Evolutionary conservation across 1,140 invertebrate species (phyloP).

Genomic region (Dysdera silvatica): DNA sequence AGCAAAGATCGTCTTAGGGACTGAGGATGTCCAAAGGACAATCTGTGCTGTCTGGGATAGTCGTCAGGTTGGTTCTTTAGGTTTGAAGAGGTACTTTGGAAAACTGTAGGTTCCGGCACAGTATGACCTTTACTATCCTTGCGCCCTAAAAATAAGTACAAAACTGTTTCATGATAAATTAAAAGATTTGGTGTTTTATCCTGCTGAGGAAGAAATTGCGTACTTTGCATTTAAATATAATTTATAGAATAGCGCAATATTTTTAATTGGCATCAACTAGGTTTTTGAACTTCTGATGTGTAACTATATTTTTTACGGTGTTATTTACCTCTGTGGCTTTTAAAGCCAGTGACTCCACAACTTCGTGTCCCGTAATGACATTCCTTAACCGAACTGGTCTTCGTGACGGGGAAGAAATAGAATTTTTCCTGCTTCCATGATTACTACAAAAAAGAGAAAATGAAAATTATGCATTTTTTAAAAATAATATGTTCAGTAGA

Average conservation of each 20-base stretch:
- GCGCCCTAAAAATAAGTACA: neutral
- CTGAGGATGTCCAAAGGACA: no score
- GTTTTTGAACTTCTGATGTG: neutral
- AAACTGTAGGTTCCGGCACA: no score
- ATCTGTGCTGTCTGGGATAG: no score
- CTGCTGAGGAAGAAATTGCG: neutral
- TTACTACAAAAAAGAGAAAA: constrained; percentile 7
- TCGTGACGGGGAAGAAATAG: constrained; percentile 25
- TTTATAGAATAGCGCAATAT: neutral
- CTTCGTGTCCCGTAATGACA: constrained; percentile 52
- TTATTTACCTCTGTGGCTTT: constrained; percentile 50
- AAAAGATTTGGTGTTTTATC: neutral
- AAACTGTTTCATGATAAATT: neutral
- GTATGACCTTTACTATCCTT: no score
- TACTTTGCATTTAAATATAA: neutral
- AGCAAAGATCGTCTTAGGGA: no score
- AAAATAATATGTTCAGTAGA: no score
- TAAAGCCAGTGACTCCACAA: constrained; percentile 54
- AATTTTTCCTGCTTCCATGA: constrained; percentile 18
- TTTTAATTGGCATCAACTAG: neutral
- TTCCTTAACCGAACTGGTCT: constrained; percentile 53
- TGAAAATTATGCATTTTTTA: no score
- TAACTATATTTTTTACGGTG: no score
- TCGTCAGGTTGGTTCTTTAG: no score
- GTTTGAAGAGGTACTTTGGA: no score